phyloP scores from a whole-genome alignment of 1,140 invertebrate species.

The Lerema accius region DNA sequence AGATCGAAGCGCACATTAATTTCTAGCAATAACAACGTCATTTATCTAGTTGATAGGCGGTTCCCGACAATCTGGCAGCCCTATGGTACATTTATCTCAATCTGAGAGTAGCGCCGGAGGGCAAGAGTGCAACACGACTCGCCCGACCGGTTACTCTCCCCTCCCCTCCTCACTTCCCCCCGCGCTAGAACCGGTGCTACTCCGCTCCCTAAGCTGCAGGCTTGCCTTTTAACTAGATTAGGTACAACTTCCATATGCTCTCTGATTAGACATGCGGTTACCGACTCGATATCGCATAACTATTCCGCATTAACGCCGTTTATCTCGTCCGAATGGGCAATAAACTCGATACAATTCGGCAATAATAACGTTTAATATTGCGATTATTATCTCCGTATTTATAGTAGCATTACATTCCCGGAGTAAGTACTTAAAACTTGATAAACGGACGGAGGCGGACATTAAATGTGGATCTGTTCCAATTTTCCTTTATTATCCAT shows the following conservation, averaged over 20 bases:
- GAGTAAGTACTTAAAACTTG: slow-evolving; percentile 11
- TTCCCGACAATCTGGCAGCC: slow-evolving; percentile 13
- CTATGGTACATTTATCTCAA: slow-evolving; percentile 64
- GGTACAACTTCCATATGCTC: slow-evolving; percentile 47
- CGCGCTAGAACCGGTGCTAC: slow-evolving; percentile 60
- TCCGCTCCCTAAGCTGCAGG: slow-evolving; percentile 51
- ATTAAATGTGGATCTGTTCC: slow-evolving; percentile 46
- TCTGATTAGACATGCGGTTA: slow-evolving; percentile 21
- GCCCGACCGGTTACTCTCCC: slow-evolving; percentile 53
- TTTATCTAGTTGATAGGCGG: neutral
- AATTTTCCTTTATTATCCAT: slow-evolving; percentile 47
- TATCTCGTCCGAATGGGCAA: slow-evolving; percentile 8
- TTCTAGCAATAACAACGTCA: neutral
- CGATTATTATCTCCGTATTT: slow-evolving; percentile 7
- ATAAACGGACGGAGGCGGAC: slow-evolving; percentile 26
- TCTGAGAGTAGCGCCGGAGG: slow-evolving; percentile 62
- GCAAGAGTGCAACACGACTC: slow-evolving; percentile 67
- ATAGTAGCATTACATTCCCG: slow-evolving; percentile 10
- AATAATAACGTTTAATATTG: slow-evolving; percentile 7
- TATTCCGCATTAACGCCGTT: neutral
- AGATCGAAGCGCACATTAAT: neutral
- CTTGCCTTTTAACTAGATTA: slow-evolving; percentile 67
- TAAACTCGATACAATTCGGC: slow-evolving; percentile 9
- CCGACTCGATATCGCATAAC: slow-evolving; percentile 1
- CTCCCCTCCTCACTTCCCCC: slow-evolving; percentile 33